Conservation (phyloP, 1,140 invertebrate genomes). For the Marisa cornuarietis region DNA sequence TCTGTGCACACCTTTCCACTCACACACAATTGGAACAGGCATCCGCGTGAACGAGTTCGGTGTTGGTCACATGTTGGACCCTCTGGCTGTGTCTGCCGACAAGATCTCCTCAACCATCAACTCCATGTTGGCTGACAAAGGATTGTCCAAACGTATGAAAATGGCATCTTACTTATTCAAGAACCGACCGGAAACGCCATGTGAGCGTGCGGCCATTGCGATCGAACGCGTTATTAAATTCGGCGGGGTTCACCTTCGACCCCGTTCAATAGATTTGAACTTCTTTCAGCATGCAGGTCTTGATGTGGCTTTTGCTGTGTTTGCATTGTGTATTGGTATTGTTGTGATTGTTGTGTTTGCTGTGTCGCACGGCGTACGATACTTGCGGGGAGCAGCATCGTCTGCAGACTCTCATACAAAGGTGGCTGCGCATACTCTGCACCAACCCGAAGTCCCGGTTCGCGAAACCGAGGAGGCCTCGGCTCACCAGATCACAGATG, state of each 20-base stretch:
- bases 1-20: slow-evolving; percentile 77
- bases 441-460: too few species aligned
- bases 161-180: slow-evolving; percentile 38
- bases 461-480: too few species aligned
- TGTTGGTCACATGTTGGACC: slow-evolving; percentile 31
- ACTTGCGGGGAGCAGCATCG: too few species aligned
- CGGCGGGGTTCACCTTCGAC: slow-evolving; percentile 41
- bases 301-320: slow-evolving; percentile 19
- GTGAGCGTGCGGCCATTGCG: slow-evolving; percentile 33
- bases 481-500: too few species aligned
- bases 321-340: background rate
- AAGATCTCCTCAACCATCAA: slow-evolving; percentile 28
- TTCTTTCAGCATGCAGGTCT: slow-evolving; percentile 18
- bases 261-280: slow-evolving; percentile 24
- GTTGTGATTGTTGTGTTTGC: background rate
- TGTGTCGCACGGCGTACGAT: too few species aligned
- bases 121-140: slow-evolving; percentile 28
- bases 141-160: slow-evolving; percentile 30
- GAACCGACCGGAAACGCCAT: slow-evolving; percentile 29
- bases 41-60: slow-evolving; percentile 22
- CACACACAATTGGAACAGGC: slow-evolving; percentile 71
- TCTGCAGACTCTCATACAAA: too few species aligned
- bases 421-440: too few species aligned
- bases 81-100: slow-evolving; percentile 15
- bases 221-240: slow-evolving; percentile 46